Conservation (phyloP, 2,797 vertebrate genomes). For the Spheniscus humboldti region DNA sequence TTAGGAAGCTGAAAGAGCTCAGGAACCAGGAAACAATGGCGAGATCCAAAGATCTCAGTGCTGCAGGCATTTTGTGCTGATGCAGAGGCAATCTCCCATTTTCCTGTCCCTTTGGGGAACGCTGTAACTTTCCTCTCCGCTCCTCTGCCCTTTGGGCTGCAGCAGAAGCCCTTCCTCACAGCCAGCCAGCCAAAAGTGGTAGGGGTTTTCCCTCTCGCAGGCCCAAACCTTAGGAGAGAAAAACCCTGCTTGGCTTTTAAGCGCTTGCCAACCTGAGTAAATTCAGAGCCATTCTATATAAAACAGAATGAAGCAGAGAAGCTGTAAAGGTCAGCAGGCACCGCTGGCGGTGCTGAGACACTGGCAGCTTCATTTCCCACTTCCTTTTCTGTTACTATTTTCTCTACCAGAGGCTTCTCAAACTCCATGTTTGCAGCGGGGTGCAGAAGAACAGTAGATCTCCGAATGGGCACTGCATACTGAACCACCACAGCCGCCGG, state of each 20-base stretch:
- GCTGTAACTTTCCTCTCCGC: background rate
- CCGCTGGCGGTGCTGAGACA: background rate
- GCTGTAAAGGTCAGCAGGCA: background rate
- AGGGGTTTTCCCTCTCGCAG: background rate
- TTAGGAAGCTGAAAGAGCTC: background rate
- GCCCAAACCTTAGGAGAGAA: background rate
- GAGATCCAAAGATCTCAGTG: background rate
- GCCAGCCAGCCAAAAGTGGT: background rate
- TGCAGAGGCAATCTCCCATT: background rate
- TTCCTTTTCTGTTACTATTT: conserved; percentile 23
- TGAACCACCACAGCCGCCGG: rapidly evolving
- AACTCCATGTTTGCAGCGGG: background rate
- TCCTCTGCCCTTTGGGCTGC: background rate
- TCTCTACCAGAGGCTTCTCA: background rate
- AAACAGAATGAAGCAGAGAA: background rate
- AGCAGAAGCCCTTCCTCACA: background rate
- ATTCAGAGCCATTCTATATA: background rate
- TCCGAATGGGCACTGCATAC: background rate
- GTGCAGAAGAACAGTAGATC: background rate
- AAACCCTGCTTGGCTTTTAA: background rate
- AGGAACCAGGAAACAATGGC: background rate
- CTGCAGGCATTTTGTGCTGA: background rate
- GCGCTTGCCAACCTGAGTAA: background rate
- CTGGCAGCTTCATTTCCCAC: background rate
- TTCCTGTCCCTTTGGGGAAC: background rate